Conservation (phyloP, 2,888 invertebrate genomes). For the Gari tellinella region DNA sequence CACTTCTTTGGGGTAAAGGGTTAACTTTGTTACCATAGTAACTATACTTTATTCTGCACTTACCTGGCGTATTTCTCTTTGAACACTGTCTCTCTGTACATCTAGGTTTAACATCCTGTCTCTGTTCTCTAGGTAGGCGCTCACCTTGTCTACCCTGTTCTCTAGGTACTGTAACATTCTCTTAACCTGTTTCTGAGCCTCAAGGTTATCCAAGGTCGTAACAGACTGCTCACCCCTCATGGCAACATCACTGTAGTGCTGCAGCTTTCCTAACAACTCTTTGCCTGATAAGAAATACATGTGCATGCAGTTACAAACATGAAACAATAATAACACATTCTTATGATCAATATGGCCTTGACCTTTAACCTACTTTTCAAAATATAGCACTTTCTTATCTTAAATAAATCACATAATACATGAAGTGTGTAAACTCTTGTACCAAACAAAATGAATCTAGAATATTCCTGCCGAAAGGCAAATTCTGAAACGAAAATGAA, state of each 20-base stretch:
- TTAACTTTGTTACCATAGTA: neutral
- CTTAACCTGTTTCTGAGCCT: constrained; percentile 79
- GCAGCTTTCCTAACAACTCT: constrained; percentile 75
- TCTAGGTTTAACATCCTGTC: constrained; percentile 69
- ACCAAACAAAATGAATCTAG: no score
- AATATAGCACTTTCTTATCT: no score
- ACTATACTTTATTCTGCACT: constrained; percentile 79
- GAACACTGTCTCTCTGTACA: constrained; percentile 73
- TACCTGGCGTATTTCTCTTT: constrained; percentile 74
- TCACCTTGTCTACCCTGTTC: constrained; percentile 77
- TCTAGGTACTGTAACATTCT: constrained; percentile 78
- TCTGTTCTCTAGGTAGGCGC: constrained; percentile 71
- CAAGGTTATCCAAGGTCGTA: constrained; percentile 79
- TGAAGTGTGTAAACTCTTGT: no score
- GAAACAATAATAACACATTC: no score
- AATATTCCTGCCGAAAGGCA: no score
- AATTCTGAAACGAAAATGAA: no score
- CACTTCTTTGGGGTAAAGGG: no score
- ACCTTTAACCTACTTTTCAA: no score
- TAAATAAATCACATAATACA: no score
- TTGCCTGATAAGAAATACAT: no score
- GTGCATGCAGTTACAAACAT: no score
- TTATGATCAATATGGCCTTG: no score
- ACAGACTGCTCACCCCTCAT: constrained; percentile 68
- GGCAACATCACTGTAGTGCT: constrained; percentile 64